Conservation (phyloP, 2,113 vertebrate species). For the Eubucco bourcierii region DNA sequence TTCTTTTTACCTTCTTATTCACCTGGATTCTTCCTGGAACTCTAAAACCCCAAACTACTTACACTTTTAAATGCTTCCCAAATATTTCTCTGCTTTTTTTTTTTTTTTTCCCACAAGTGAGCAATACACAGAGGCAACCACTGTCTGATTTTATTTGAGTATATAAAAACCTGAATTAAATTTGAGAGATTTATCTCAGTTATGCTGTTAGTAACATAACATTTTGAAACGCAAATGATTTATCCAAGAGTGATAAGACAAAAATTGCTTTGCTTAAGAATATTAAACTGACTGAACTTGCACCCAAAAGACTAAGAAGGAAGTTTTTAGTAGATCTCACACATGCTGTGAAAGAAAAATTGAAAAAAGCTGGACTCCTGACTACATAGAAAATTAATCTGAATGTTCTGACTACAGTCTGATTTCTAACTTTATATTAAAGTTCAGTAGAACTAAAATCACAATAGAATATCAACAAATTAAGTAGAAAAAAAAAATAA, state of each 20-base stretch:
- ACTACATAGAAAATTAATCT: not conserved
- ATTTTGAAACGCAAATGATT: not conserved
- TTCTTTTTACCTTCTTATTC: not conserved
- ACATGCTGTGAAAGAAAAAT: not conserved
- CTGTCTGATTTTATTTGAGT: not conserved
- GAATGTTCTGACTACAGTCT: not conserved
- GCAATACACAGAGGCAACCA: not conserved
- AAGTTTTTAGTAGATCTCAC: not conserved
- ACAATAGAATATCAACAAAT: not conserved
- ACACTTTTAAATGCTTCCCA: not conserved
- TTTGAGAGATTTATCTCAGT: not conserved
- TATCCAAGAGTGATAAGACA: not conserved
- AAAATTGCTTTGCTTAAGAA: not conserved
- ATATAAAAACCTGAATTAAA: not conserved
- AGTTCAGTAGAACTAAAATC: not conserved
- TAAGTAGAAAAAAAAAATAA: not conserved
- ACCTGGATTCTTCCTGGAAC: not conserved
- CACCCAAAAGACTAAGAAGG: not conserved
- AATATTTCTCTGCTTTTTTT: not conserved
- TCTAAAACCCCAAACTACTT: not conserved
- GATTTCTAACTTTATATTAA: not conserved
- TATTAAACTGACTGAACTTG: not conserved
- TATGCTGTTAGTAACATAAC: not conserved
- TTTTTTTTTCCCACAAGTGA: not conserved
- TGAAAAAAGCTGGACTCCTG: not conserved